Evolutionary conservation across 2,888 invertebrate genomes (phyloP).

Genomic region (Cryptocephalus primarius): DNA sequence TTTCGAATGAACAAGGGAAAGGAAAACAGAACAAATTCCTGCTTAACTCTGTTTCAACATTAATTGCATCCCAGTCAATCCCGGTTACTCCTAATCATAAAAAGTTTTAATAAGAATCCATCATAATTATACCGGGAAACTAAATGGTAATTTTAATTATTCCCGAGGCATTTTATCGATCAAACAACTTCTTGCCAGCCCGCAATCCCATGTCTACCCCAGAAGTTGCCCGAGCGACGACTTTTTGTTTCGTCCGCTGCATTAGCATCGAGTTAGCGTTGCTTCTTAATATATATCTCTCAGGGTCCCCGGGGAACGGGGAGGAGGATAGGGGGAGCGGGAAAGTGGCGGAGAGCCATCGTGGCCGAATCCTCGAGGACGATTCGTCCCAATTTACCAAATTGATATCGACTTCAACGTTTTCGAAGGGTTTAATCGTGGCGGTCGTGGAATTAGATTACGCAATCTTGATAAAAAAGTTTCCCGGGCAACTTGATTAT

Average conservation of each 20-base stretch:
- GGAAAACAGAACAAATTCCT: too few relatives aligned
- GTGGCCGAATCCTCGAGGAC: conserved; percentile 6
- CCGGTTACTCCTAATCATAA: neutral
- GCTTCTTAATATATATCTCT: conserved; percentile 15
- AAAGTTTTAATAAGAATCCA: too few relatives aligned
- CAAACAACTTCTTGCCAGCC: too few relatives aligned
- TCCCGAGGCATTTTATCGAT: too few relatives aligned
- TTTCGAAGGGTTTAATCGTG: conserved; percentile 1
- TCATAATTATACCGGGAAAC: too few relatives aligned
- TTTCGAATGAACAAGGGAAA: neutral
- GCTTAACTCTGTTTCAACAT: too few relatives aligned
- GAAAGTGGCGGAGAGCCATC: conserved; percentile 1
- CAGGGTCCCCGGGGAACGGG: neutral
- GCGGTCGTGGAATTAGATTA: neutral
- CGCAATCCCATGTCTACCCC: too few relatives aligned
- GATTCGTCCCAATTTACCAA: conserved; percentile 24
- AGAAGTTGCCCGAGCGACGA: too few relatives aligned
- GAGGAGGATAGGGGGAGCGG: too few relatives aligned
- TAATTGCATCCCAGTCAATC: neutral
- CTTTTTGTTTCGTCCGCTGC: conserved; percentile 1
- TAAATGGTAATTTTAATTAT: too few relatives aligned
- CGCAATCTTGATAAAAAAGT: neutral
- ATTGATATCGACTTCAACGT: conserved; percentile 20
- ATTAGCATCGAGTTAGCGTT: conserved; percentile 17
- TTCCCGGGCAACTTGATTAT: too few relatives aligned